Conservation (phyloP, 2,113 vertebrate genomes). For the Nanorana parkeri region DNA sequence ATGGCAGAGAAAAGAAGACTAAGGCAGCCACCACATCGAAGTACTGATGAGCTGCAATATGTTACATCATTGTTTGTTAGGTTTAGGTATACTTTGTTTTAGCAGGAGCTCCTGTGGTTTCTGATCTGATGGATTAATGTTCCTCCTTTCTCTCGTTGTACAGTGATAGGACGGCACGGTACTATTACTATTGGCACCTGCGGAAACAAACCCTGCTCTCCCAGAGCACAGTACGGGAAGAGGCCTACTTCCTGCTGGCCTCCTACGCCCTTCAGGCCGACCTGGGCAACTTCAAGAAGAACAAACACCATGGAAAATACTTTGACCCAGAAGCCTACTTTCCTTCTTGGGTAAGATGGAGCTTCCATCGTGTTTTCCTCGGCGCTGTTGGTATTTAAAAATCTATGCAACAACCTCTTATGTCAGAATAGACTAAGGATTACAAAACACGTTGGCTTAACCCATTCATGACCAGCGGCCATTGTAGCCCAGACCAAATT, state of each 20-base stretch:
- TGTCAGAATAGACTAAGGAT: no score
- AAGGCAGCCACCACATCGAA: no score
- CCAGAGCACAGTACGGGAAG: constrained; percentile 89
- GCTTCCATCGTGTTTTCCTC: neutral
- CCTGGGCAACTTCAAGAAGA: constrained; percentile 95
- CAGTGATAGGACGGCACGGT: constrained; percentile 91
- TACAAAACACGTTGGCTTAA: no score
- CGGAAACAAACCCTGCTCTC: constrained; percentile 95
- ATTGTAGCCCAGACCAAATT: no score
- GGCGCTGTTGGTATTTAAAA: neutral
- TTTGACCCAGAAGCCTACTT: constrained; percentile 97
- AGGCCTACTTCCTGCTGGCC: constrained; percentile 96
- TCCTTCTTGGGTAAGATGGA: constrained; percentile 86
- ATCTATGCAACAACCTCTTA: neutral
- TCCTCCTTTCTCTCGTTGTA: constrained; percentile 4
- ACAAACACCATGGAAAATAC: constrained; percentile 95
- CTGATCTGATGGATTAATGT: no score
- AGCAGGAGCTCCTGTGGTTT: no score
- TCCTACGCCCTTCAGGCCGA: constrained; percentile 96
- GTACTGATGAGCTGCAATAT: no score
- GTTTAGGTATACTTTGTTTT: no score
- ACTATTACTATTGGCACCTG: constrained; percentile 98
- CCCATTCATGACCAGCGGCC: no score
- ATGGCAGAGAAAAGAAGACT: no score
- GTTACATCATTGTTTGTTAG: no score